Evolutionary conservation across 2,797 vertebrate species (phyloP).

Genomic region (Intellagama lesueurii): DNA sequence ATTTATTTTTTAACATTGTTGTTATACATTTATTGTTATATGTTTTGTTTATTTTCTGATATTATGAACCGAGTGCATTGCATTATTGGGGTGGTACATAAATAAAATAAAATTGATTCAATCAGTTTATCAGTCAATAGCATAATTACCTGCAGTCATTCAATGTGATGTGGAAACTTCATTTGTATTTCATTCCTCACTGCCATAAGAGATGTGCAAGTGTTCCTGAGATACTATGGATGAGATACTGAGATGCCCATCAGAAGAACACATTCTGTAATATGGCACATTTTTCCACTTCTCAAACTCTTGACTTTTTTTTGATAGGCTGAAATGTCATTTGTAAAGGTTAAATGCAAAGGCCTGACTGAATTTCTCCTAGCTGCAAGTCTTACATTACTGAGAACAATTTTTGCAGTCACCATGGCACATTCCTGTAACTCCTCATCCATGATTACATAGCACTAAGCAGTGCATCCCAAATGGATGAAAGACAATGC

Average conservation of each 20-base stretch:
- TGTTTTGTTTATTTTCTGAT: too few species aligned
- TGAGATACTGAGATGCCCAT: constrained; percentile 32
- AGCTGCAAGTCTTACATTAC: constrained; percentile 50
- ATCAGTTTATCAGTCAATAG: too few species aligned
- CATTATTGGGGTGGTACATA: too few species aligned
- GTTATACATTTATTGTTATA: too few species aligned
- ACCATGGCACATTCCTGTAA: constrained; percentile 32
- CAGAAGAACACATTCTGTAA: constrained; percentile 59
- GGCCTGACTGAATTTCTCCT: constrained; percentile 17
- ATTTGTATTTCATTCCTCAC: constrained; percentile 30
- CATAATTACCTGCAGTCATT: constrained; percentile 39
- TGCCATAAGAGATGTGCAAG: constrained; percentile 37
- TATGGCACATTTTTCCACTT: constrained; percentile 30
- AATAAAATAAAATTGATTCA: too few species aligned
- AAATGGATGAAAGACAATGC: constrained; percentile 34
- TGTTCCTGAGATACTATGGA: constrained; percentile 10
- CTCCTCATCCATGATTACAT: constrained; percentile 35
- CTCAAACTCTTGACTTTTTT: constrained; percentile 55
- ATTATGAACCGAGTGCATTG: too few species aligned
- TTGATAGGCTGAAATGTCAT: constrained; percentile 65
- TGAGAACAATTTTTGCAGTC: constrained; percentile 32
- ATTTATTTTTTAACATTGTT: too few species aligned
- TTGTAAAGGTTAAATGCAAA: constrained; percentile 64
- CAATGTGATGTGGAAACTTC: constrained; percentile 28
- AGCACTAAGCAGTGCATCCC: constrained; percentile 26